Percentiles rank a stretch among this genome's conserved stretches.
These are phyloP conservation scores for Lophochroa leadbeateri DNA, from an alignment of 2,113 vertebrate species.

Conservation along the genomic window DNA sequence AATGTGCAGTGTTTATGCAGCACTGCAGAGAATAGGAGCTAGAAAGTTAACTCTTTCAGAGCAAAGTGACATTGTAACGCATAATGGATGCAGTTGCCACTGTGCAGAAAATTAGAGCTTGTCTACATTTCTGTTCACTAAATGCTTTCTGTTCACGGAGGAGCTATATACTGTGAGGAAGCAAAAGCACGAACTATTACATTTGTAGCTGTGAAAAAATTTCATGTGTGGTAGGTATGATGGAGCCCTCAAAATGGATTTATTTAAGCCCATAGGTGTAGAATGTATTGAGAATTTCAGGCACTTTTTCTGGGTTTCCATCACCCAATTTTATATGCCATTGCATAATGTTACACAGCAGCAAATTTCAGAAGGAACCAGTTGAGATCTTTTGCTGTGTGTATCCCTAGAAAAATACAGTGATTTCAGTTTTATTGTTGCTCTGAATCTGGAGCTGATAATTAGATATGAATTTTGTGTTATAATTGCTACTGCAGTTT, in stretches of 20 bases:
- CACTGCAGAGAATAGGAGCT: conserved; percentile 38
- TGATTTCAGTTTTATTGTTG: conserved; percentile 11
- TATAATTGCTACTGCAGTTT: conserved; percentile 26
- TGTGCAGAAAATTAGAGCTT: not conserved
- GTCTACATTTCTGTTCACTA: not conserved
- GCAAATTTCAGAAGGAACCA: conserved; percentile 27
- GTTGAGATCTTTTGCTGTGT: not conserved
- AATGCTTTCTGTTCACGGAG: not conserved
- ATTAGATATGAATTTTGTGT: conserved; percentile 31
- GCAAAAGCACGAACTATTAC: not conserved
- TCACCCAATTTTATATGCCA: not conserved
- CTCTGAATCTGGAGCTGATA: conserved; percentile 32
- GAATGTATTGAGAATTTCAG: conserved; percentile 6
- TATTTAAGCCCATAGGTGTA: not conserved
- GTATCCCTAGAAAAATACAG: not conserved
- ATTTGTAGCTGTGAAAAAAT: conserved; percentile 17
- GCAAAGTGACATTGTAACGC: not conserved
- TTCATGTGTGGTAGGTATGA: not conserved
- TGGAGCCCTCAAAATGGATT: conserved; percentile 7
- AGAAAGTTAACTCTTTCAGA: conserved; percentile 68
- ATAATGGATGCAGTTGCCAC: not conserved
- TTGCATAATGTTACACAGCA: not conserved
- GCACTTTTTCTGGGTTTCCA: not conserved
- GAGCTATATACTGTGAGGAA: not conserved
- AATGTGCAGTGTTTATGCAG: conserved; percentile 69